Evolutionary conservation across 2,888 invertebrate species (phyloP).

Genomic region (Lepetodrilus schrolli): DNA sequence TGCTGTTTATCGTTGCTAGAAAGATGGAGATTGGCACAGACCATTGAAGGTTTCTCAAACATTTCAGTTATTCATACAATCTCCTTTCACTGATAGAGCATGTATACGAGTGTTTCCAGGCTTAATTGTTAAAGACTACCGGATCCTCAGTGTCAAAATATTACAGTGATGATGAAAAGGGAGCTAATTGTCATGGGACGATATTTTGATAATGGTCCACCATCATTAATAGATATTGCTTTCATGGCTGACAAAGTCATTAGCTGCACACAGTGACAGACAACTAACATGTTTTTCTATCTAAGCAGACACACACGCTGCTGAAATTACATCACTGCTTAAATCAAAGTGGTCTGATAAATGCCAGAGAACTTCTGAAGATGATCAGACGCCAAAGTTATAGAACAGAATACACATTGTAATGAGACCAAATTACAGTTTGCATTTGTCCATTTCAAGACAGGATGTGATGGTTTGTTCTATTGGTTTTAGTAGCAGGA

Average conservation of each 20-base stretch:
- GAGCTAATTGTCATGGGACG: background rate
- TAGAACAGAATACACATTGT: background rate
- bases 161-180: background rate
- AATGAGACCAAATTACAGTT: background rate
- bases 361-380: too few species aligned
- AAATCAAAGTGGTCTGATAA: background rate
- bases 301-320: too few species aligned
- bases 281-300: background rate
- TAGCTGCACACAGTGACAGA: background rate
- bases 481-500: too few species aligned
- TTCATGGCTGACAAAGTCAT: too few species aligned
- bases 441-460: too few species aligned
- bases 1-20: background rate
- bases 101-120: background rate
- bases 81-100: slow-evolving; percentile 9
- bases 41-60: background rate
- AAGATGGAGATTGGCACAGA: background rate
- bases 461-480: too few species aligned
- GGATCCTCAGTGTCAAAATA: background rate
- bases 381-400: too few species aligned
- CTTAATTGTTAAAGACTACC: slow-evolving; percentile 1
- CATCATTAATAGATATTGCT: background rate
- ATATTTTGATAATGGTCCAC: background rate
- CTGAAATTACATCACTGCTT: too few species aligned
- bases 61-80: background rate